These are phyloP conservation scores for Pristionchus maxplancki DNA, from an alignment of 2,888 invertebrate species.

Conservation along the genomic window DNA sequence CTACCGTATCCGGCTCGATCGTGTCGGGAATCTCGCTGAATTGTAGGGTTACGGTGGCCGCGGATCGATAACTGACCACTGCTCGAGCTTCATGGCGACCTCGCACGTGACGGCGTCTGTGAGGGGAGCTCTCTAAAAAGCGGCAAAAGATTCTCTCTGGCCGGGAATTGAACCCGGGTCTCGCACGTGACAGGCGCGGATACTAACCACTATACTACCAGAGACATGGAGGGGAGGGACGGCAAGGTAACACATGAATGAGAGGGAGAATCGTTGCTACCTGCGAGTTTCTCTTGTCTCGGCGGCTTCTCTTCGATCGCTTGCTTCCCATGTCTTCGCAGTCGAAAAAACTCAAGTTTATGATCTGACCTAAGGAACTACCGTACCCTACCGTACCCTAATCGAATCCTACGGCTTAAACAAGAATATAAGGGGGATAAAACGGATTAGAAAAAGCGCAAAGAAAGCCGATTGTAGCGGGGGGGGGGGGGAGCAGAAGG, in stretches of 20 bases:
- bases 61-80: constrained; percentile 13
- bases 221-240: background rate
- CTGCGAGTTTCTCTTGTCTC: constrained; percentile 35
- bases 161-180: constrained; percentile 82
- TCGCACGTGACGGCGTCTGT: background rate
- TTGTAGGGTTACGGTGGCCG: background rate
- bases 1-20: background rate
- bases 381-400: constrained; percentile 22
- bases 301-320: constrained; percentile 28
- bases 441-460: background rate
- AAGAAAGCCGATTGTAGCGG: background rate
- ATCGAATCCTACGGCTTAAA: background rate
- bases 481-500: background rate
- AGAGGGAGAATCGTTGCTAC: background rate
- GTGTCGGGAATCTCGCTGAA: background rate
- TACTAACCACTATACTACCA: constrained; percentile 81
- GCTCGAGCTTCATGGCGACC: constrained; percentile 37
- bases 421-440: background rate
- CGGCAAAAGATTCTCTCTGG: constrained; percentile 77
- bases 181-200: constrained; percentile 81
- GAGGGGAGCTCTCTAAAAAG: constrained; percentile 8
- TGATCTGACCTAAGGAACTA: background rate
- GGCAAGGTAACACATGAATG: background rate
- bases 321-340: constrained; percentile 45
- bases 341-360: background rate